Base-by-base conservation (phyloP, 2,113 vertebrate genomes). In the Microcebus lehilahytsara region DNA sequence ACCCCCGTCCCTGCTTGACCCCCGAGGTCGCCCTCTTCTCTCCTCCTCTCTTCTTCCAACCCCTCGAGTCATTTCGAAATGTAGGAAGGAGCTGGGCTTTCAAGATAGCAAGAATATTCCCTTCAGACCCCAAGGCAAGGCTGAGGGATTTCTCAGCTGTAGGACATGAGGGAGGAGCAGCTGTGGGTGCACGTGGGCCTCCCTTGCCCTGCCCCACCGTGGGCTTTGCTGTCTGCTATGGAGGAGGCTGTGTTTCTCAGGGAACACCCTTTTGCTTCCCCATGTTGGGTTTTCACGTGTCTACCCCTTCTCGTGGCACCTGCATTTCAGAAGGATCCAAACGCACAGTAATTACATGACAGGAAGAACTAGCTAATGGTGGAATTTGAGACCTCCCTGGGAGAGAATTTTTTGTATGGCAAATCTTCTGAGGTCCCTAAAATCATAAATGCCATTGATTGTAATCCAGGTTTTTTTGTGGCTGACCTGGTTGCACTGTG, bases 31-130 rank as follows among this genome's bases (percentile, higher is more conserved):
- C 1, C 12, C 11, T 46, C 34, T 72, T 10, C 6, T 49, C 23
- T 85, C 40, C 3, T 6, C 1, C 2, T 60, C 51, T 62, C 37
- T 13, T 51, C 51, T 78, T 75, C 81, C 89, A 97, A 23, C 0
- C 74, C 30, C 49, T 64, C 7, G 37, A 67, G 78, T 95, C 89
- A 87, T 49, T 93, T 89, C 19, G 81, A 96, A 94, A 40, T 10
- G 51, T 74, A 83, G 16, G 9, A 62, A 83, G 46, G 72, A 85
- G 23, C 37, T 72, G 66, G 62, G 42, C 71, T 95, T 87, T 92
- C 67, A 78, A 85, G 80, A 80, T 5, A 92, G 51, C 66, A 85
- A 92, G 85, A 74, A 42, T n/a, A 60, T 27, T 89, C 83, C 34
- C 74, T 62, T 30, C 66, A 95, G 81, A 84, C 51, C 40, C 78